phyloP scores from a whole-genome alignment of 2,888 invertebrate species.

The Scaptomyza polygonia region DNA sequence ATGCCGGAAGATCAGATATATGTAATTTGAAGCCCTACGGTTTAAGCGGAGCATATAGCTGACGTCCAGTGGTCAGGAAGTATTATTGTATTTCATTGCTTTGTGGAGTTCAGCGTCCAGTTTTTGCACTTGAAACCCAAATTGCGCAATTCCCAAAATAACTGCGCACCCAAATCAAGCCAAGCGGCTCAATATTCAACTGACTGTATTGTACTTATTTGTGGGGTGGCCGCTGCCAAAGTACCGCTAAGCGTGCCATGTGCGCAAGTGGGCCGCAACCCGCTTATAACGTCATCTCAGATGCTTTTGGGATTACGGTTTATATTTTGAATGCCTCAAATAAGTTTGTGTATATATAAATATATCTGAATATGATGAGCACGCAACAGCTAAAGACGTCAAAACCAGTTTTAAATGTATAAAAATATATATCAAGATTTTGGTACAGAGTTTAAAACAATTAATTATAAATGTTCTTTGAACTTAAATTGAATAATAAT shows the following conservation, averaged over 20 bases:
- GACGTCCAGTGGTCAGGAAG: slow-evolving; percentile 41
- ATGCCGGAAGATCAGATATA: slow-evolving; percentile 48
- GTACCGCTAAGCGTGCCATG: slow-evolving; percentile 66
- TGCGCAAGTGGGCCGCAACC: slow-evolving; percentile 67
- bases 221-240: slow-evolving; percentile 47
- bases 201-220: slow-evolving; percentile 38
- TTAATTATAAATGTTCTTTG: neutral
- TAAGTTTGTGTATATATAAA: slow-evolving; percentile 5
- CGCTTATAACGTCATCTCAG: slow-evolving; percentile 52
- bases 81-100: slow-evolving; percentile 15
- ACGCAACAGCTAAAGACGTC: slow-evolving; percentile 17
- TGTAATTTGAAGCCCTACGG: slow-evolving; percentile 18
- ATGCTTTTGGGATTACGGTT: slow-evolving; percentile 22
- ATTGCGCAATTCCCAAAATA: slow-evolving; percentile 74
- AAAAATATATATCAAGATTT: neutral
- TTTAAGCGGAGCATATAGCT: neutral
- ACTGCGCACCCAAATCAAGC: slow-evolving; percentile 40
- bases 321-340: slow-evolving; percentile 21
- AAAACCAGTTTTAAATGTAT: slow-evolving; percentile 7
- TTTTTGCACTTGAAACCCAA: slow-evolving; percentile 77
- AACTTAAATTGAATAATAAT: neutral
- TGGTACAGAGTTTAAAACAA: neutral
- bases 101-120: slow-evolving; percentile 64
- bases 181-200: slow-evolving; percentile 22
- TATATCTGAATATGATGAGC: slow-evolving; percentile 22